These are phyloP conservation scores for Parnassius smintheus DNA, from an alignment of 2,888 invertebrate genomes.

Conservation along the genomic window DNA sequence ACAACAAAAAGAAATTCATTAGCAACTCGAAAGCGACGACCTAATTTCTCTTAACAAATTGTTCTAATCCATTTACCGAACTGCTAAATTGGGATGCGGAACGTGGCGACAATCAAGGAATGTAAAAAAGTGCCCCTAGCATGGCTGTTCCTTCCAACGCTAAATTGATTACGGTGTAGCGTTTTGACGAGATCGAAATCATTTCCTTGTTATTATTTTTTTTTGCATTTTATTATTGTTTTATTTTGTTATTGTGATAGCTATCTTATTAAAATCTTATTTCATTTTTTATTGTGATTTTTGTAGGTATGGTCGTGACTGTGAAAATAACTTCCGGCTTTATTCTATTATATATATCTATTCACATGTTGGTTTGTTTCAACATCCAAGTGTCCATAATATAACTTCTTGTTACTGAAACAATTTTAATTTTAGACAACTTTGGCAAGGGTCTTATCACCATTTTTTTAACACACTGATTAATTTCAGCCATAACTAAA, in stretches of 20 bases:
- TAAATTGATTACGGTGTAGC: conserved; percentile 27
- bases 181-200: conserved; percentile 23
- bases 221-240: conserved; percentile 4
- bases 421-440: no score
- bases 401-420: no score
- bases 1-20: conserved; percentile 23
- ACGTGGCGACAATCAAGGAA: conserved; percentile 30
- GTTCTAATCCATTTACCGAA: conserved; percentile 59
- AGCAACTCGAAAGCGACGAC: conserved; percentile 28
- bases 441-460: no score
- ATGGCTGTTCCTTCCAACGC: conserved; percentile 23
- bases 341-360: no score
- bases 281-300: neutral
- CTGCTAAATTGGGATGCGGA: conserved; percentile 44
- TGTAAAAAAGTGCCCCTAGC: conserved; percentile 27
- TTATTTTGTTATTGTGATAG: conserved; percentile 6
- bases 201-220: conserved; percentile 25
- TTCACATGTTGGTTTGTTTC: no score
- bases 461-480: no score
- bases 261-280: neutral
- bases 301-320: no score
- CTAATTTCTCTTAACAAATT: conserved; percentile 58
- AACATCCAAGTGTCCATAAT: no score
- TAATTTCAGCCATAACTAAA: no score
- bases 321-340: no score